Evolutionary conservation across 2,797 vertebrate species (phyloP).

Genomic region (Acrocephalus scirpaceus): DNA sequence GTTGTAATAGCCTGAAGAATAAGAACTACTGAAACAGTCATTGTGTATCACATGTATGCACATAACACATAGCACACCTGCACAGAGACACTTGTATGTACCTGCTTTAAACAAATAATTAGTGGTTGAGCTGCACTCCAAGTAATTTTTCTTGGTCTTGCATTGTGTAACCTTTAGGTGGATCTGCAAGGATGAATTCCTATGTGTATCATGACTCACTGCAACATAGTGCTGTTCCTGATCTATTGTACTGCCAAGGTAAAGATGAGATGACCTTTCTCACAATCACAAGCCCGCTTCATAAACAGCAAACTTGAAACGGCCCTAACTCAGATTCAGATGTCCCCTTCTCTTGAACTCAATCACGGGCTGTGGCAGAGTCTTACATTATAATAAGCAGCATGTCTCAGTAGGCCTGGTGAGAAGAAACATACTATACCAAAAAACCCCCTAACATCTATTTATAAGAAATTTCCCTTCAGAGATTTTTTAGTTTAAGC

Average conservation of each 20-base stretch:
- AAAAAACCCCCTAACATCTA: not conserved
- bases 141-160: not conserved
- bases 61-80: not conserved
- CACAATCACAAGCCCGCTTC: not conserved
- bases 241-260: not conserved
- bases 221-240: not conserved
- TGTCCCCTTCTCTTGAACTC: not conserved
- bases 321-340: not conserved
- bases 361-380: not conserved
- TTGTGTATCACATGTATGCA: not conserved
- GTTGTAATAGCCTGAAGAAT: not conserved
- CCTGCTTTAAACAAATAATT: not conserved
- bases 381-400: not conserved
- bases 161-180: not conserved
- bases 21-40: not conserved
- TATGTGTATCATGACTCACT: not conserved
- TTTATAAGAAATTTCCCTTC: not conserved
- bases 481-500: not conserved
- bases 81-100: not conserved
- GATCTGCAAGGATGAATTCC: not conserved
- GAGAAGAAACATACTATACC: not conserved
- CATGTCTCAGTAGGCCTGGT: not conserved
- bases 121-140: not conserved
- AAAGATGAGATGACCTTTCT: not conserved
- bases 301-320: not conserved